A percentile compares a stretch with the other conserved stretches of the same genome.
These are phyloP conservation scores for Brevimyrus niger DNA, from an alignment of 2,113 vertebrate species.

Conservation along the genomic window DNA sequence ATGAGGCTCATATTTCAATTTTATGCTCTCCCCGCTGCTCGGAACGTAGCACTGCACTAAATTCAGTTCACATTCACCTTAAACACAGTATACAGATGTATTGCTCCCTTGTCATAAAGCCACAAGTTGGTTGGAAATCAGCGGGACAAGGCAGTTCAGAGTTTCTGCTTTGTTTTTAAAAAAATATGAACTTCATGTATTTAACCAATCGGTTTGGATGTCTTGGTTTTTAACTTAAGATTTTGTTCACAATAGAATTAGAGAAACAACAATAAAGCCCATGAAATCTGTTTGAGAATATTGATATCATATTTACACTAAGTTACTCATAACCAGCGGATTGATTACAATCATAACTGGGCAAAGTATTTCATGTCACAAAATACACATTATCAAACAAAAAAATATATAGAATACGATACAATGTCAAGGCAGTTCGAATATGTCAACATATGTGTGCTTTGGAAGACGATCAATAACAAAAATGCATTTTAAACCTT, in stretches of 20 bases:
- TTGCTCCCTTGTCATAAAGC: conserved; percentile 14
- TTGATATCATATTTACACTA: neutral
- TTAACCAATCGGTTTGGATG: neutral
- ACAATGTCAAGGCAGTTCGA: neutral
- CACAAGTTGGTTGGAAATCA: neutral
- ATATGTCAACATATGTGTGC: neutral
- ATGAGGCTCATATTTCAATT: conserved; percentile 54
- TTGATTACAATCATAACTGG: neutral
- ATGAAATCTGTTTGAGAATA: neutral
- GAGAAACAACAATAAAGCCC: neutral
- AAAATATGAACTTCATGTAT: neutral
- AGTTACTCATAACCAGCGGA: neutral
- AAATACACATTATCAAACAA: neutral
- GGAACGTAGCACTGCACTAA: conserved; percentile 27
- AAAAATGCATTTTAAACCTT: neutral
- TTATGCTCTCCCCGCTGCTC: conserved; percentile 27
- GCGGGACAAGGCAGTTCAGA: neutral
- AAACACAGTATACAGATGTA: conserved; percentile 6
- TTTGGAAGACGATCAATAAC: neutral
- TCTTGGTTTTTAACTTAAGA: neutral
- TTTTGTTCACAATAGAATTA: neutral
- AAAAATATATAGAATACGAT: neutral
- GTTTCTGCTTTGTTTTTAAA: neutral
- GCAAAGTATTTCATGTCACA: neutral
- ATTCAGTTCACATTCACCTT: conserved; percentile 6